These are phyloP conservation scores for Pinna nobilis DNA, from an alignment of 1,140 invertebrate species.

Conservation along the genomic window DNA sequence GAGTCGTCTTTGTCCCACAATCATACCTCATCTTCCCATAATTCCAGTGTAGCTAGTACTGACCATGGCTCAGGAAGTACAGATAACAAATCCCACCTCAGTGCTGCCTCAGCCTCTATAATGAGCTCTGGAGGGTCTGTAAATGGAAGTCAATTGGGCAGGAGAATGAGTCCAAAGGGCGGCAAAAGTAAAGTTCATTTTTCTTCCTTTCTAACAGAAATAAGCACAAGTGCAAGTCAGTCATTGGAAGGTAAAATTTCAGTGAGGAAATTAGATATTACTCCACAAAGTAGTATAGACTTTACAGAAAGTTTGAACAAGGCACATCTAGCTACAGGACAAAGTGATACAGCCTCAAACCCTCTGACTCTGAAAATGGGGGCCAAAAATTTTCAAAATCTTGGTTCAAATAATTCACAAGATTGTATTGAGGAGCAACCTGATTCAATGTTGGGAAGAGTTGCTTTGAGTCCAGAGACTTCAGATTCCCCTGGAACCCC, in stretches of 20 bases:
- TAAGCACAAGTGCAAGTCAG: conserved; percentile 61
- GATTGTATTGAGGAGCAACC: conserved; percentile 6
- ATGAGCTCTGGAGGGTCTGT: conserved; percentile 47
- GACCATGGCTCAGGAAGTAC: conserved; percentile 9
- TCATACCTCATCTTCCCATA: conserved; percentile 16
- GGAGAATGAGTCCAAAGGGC: conserved; percentile 64
- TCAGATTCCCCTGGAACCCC: conserved; percentile 52
- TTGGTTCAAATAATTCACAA: conserved; percentile 25
- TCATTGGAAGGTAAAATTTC: conserved; percentile 60
- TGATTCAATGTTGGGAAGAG: conserved; percentile 55
- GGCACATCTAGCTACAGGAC: neutral
- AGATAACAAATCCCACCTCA: conserved; percentile 20
- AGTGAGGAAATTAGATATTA: conserved; percentile 53
- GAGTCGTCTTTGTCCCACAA: neutral
- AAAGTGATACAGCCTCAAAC: too few species aligned
- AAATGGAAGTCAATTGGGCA: conserved; percentile 32
- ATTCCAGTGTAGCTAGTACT: conserved; percentile 11
- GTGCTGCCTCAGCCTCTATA: conserved; percentile 34
- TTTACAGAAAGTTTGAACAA: conserved; percentile 17
- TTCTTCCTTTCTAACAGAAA: conserved; percentile 59
- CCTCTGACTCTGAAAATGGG: conserved; percentile 16
- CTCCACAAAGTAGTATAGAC: conserved; percentile 48
- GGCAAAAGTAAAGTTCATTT: conserved; percentile 68
- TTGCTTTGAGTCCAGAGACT: conserved; percentile 56
- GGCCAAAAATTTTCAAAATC: conserved; percentile 36